Evolutionary conservation across 2,888 invertebrate genomes (phyloP).

Genomic region (Cremastinae sp.): DNA sequence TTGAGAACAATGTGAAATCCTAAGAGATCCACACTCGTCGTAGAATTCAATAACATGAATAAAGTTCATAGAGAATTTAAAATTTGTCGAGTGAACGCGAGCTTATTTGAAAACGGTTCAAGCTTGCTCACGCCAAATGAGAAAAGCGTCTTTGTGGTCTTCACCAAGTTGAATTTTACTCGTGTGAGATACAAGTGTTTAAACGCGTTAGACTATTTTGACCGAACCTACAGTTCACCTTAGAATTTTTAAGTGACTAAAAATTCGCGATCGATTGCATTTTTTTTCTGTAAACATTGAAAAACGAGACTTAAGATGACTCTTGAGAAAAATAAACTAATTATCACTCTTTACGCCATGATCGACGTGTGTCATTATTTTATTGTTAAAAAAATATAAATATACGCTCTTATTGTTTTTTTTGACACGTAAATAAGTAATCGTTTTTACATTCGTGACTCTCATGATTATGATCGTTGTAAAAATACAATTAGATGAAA

Average conservation of each 20-base stretch:
- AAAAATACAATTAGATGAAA: conserved; percentile 12
- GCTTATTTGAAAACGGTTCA: conserved; percentile 28
- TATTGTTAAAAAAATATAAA: conserved; percentile 43
- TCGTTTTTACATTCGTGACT: conserved; percentile 37
- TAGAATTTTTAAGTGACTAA: conserved; percentile 47
- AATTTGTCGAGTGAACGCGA: conserved; percentile 63
- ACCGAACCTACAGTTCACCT: conserved; percentile 58
- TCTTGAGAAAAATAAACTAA: conserved; percentile 78
- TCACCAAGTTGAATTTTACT: conserved; percentile 25
- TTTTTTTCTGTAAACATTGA: conserved; percentile 60
- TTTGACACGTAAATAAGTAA: conserved; percentile 33
- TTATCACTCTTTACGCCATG: conserved; percentile 74
- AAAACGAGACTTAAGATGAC: conserved; percentile 66
- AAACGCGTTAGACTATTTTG: conserved; percentile 45
- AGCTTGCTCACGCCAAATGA: conserved; percentile 34
- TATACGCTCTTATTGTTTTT: conserved; percentile 38
- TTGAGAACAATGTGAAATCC: conserved; percentile 45
- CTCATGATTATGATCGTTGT: not conserved
- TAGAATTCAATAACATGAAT: conserved; percentile 37
- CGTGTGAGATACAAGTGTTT: conserved; percentile 37
- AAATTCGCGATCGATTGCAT: conserved; percentile 57
- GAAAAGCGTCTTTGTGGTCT: conserved; percentile 51
- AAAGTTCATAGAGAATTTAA: conserved; percentile 46
- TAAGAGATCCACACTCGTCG: conserved; percentile 12
- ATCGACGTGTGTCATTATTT: conserved; percentile 43